Percentiles rank a stretch among this genome's conserved stretches.
phyloP scores from a whole-genome alignment of 2,888 invertebrate species.

The Hyalella azteca region DNA sequence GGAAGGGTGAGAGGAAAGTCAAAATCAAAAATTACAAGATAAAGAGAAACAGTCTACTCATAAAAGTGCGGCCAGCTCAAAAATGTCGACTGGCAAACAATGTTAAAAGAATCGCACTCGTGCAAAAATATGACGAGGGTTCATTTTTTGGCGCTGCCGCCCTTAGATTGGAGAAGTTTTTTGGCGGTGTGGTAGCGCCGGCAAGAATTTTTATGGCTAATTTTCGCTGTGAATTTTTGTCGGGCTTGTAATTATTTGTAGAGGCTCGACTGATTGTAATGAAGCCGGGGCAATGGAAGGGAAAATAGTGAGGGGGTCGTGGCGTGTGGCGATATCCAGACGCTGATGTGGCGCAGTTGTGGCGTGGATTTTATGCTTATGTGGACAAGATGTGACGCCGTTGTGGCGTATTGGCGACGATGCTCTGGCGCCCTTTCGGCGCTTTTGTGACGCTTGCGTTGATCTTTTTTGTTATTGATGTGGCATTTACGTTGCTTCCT shows the following conservation, averaged over 20 bases:
- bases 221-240: constrained; percentile 18
- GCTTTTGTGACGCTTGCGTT: too few relatives aligned
- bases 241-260: constrained; percentile 20
- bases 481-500: too few relatives aligned
- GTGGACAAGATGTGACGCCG: too few relatives aligned
- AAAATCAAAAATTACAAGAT: constrained; percentile 10
- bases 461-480: too few relatives aligned
- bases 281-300: constrained; percentile 22
- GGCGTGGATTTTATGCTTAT: too few relatives aligned
- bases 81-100: constrained; percentile 20
- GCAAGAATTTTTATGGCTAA: constrained; percentile 33
- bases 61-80: constrained; percentile 13
- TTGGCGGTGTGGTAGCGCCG: constrained; percentile 19
- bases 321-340: too few relatives aligned
- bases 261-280: constrained; percentile 36
- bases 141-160: background rate
- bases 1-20: background rate
- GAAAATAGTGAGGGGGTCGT: too few relatives aligned
- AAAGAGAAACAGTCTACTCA: constrained; percentile 34
- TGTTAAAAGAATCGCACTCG: constrained; percentile 24
- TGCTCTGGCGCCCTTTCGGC: too few relatives aligned
- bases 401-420: too few relatives aligned
- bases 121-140: background rate
- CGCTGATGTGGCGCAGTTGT: too few relatives aligned
- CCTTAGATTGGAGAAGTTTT: constrained; percentile 32